Evolutionary conservation across 2,888 invertebrate species (phyloP).

Genomic region (Melinaea marsaeus): DNA sequence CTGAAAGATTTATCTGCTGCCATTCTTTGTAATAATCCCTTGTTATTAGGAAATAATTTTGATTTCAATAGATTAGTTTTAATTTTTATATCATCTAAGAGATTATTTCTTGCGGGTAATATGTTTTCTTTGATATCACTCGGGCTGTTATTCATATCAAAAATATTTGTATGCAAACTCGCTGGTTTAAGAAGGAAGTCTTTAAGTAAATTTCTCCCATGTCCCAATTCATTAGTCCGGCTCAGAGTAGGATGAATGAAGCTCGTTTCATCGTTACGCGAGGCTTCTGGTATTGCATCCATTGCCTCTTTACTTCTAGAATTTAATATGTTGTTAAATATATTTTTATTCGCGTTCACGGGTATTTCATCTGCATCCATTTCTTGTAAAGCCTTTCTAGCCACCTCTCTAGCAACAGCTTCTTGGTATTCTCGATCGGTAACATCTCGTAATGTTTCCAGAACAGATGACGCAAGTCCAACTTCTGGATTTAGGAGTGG

Average conservation of each 20-base stretch:
- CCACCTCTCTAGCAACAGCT: slow-evolving; percentile 62
- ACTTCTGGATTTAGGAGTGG: slow-evolving; percentile 67
- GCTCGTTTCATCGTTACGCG: slow-evolving; percentile 49
- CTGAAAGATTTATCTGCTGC: background rate
- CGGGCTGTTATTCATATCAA: slow-evolving; percentile 52
- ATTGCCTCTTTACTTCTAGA: slow-evolving; percentile 37
- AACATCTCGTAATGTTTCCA: slow-evolving; percentile 61
- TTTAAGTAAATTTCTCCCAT: slow-evolving; percentile 38
- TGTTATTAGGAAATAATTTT: slow-evolving; percentile 18
- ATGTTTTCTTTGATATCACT: slow-evolving; percentile 48
- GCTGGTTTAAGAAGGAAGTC: slow-evolving; percentile 36
- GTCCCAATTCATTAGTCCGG: slow-evolving; percentile 30
- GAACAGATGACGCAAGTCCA: slow-evolving; percentile 61
- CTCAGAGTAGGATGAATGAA: slow-evolving; percentile 44
- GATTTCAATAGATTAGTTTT: slow-evolving; percentile 23
- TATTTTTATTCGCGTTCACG: slow-evolving; percentile 45
- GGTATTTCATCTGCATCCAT: slow-evolving; percentile 36
- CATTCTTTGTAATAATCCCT: slow-evolving; percentile 8
- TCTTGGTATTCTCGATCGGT: slow-evolving; percentile 66
- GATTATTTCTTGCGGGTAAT: slow-evolving; percentile 25
- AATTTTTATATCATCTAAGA: slow-evolving; percentile 21
- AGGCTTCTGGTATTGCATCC: slow-evolving; percentile 47
- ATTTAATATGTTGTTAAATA: slow-evolving; percentile 53
- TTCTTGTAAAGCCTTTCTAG: slow-evolving; percentile 40
- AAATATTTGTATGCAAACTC: slow-evolving; percentile 32